phyloP scores from a whole-genome alignment of 2,113 vertebrate species.

The Ivindomyrus marchei region DNA sequence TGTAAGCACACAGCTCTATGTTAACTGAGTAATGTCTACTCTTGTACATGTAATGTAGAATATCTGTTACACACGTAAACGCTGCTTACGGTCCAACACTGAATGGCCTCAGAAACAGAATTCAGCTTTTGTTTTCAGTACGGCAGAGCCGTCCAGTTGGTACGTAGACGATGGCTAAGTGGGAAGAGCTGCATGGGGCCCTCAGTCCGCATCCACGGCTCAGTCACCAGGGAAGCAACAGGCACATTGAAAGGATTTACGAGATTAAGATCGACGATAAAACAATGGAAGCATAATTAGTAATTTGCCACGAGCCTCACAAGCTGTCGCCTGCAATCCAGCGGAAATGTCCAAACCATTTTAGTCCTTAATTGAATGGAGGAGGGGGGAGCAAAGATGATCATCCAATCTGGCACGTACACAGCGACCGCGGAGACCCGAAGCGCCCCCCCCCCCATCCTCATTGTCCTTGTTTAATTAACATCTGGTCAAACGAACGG shows the following conservation, averaged over 20 bases:
- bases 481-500: conserved; percentile 30
- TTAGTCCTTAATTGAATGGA: not conserved
- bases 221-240: not conserved
- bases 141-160: not conserved
- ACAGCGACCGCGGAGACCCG: not conserved
- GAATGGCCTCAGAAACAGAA: not conserved
- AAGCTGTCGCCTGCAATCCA: not conserved
- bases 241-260: not conserved
- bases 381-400: not conserved
- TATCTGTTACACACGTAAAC: not conserved
- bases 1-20: not conserved
- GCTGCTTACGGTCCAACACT: not conserved
- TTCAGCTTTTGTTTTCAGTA: not conserved
- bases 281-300: conserved; percentile 9
- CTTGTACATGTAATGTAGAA: not conserved
- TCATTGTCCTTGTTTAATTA: conserved; percentile 14
- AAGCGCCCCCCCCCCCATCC: not conserved
- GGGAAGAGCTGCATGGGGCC: not conserved
- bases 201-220: not conserved
- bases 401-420: conserved; percentile 23
- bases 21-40: not conserved
- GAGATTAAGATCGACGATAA: not conserved
- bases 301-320: not conserved
- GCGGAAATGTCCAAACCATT: not conserved
- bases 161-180: not conserved